phyloP scores from a whole-genome alignment of 2,797 vertebrate species.

The Heliangelus exortis region DNA sequence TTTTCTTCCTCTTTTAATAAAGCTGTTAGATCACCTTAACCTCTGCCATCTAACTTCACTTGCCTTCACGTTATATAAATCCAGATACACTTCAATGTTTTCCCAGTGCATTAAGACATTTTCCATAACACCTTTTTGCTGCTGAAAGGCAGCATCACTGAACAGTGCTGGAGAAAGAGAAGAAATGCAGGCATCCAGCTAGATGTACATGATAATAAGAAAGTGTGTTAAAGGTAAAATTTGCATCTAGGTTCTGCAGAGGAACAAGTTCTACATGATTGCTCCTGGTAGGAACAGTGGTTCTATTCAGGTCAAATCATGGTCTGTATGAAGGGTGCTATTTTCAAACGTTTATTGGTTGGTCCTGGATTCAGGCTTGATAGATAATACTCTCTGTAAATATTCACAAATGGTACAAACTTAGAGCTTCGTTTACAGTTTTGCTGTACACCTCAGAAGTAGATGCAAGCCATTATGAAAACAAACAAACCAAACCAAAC shows the following conservation, averaged over 20 bases:
- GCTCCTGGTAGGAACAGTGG: not conserved
- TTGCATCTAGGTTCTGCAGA: not conserved
- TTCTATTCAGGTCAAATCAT: not conserved
- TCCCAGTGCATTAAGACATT: conserved; percentile 7
- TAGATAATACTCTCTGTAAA: not conserved
- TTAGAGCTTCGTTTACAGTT: not conserved
- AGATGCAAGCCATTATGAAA: not conserved
- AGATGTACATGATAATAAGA: not conserved
- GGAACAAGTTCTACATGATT: not conserved
- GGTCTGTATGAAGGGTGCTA: not conserved
- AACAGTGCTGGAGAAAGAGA: not conserved
- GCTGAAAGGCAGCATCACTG: not conserved
- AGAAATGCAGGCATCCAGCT: not conserved
- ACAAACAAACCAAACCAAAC: too few relatives aligned
- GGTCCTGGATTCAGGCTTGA: not conserved
- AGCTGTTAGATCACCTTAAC: not conserved
- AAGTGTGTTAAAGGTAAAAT: not conserved
- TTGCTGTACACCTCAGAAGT: not conserved
- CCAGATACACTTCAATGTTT: not conserved
- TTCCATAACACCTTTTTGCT: not conserved
- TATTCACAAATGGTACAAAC: not conserved
- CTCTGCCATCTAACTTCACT: not conserved
- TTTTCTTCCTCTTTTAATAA: not conserved
- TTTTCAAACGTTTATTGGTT: not conserved
- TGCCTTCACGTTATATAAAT: not conserved